phyloP scores from a whole-genome alignment of 1,140 invertebrate species.

The Oedothorax gibbosus region DNA sequence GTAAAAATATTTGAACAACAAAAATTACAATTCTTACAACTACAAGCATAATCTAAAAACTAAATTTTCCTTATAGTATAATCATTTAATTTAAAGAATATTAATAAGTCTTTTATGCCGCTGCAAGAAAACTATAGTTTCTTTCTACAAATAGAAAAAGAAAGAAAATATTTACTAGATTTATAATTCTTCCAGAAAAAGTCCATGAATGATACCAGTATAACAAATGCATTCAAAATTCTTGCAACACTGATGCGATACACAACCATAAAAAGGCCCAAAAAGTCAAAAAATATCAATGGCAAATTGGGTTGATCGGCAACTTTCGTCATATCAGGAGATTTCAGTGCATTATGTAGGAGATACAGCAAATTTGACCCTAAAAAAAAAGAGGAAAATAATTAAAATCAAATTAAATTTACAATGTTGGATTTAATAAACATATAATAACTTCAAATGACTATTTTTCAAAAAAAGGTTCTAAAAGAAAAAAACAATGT shows the following conservation, averaged over 20 bases:
- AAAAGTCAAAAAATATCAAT: conserved; percentile 84
- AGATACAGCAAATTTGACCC: conserved; percentile 76
- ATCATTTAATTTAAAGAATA: too few relatives aligned
- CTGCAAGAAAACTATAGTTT: neutral
- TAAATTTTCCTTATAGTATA: too few relatives aligned
- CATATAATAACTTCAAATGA: too few relatives aligned
- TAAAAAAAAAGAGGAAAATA: conserved; percentile 52
- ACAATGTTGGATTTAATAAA: too few relatives aligned
- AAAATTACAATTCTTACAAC: too few relatives aligned
- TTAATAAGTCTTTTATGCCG: neutral
- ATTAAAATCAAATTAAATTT: neutral
- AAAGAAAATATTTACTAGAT: conserved; percentile 16
- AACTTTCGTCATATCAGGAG: conserved; percentile 68
- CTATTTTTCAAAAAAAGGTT: too few relatives aligned
- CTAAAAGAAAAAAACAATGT: too few relatives aligned
- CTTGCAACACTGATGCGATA: conserved; percentile 71
- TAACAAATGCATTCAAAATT: conserved; percentile 69
- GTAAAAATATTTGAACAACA: too few relatives aligned
- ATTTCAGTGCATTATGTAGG: conserved; percentile 74
- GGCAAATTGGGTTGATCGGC: conserved; percentile 70
- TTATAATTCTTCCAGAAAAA: conserved; percentile 35
- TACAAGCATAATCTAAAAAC: too few relatives aligned
- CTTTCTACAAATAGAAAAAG: neutral
- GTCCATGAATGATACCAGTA: conserved; percentile 50
- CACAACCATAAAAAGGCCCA: conserved; percentile 78